Evolutionary conservation across 2,797 vertebrate species (phyloP), one percentile per base, ranked within the genome.

Genomic region (Acanthiza pusilla): DNA sequence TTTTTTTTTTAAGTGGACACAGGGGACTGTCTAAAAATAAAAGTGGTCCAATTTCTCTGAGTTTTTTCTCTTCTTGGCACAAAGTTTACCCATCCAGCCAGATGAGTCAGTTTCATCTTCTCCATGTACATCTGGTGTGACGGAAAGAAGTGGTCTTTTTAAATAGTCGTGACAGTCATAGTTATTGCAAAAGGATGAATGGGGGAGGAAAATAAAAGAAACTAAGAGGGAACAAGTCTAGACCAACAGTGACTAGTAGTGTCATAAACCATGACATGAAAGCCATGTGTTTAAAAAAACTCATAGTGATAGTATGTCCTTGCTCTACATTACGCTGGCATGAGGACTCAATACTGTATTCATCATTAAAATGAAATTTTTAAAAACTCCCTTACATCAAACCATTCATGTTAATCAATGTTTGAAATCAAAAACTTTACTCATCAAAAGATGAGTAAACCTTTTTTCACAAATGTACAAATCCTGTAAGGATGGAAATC

Each of bases 1-100:
- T 91, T 70, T 70, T 63, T 7, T 30, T 76, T 91, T 63, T 72
- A 25, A 84, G 34, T 88, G 26, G 42, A 72, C 53, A 21, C 11
- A 9, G 23, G n/a, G 19, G 65, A 30, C 11, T 74, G 13, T 51
- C 76, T 94, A 95, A 92, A 90, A 94, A 67, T 93, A 92, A 82
- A 91, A 43, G 29, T 77, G 62, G 36, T 45, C 61, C 42, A 10
- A n/a, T 76, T 63, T 50, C 67, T 94, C 32, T 22, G 57, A 58
- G 3, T 25, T 40, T 87, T 30, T 89, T 43, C 10, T 87, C 60
- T 92, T 85, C 85, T 93, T 91, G 85, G 32, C 22, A 51, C 88
- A 76, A 89, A 57, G 57, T 73, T 86, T 70, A 72, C 15, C 43
- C 50, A 71, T 85, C 30, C 70, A 74, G 73, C 26, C 21, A 50